A percentile compares a stretch with the other conserved stretches of the same genome.
Conservation (phyloP, 2,797 vertebrate species). For the Rhyacichthys aspro region DNA sequence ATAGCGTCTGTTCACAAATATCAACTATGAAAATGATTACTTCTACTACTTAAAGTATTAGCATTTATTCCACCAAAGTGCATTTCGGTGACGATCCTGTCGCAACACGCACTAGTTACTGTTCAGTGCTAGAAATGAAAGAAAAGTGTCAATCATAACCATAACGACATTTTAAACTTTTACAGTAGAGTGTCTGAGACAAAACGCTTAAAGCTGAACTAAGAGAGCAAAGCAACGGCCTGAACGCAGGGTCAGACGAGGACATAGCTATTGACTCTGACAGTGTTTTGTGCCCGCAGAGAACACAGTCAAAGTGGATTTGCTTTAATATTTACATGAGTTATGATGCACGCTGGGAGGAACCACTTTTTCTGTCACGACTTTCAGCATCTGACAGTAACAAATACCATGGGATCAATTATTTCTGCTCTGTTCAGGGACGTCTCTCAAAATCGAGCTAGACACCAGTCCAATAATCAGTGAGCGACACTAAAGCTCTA, state of each 20-base stretch:
- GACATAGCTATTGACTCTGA: conserved; percentile 15
- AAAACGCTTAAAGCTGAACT: conserved; percentile 4
- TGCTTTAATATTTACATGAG: conserved; percentile 43
- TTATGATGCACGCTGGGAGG: conserved; percentile 11
- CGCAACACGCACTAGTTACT: background rate
- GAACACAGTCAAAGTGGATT: conserved; percentile 42
- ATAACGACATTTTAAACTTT: too few species aligned
- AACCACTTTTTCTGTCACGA: background rate
- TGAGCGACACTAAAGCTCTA: background rate
- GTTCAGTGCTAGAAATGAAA: conserved; percentile 25
- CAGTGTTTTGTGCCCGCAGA: conserved; percentile 18
- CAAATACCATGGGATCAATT: conserved; percentile 21
- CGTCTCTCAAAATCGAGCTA: background rate
- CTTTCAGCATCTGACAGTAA: conserved; percentile 1
- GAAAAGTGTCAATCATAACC: too few species aligned
- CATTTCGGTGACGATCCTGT: background rate
- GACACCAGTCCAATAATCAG: background rate
- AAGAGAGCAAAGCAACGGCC: conserved; percentile 13
- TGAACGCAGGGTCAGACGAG: conserved; percentile 18
- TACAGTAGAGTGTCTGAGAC: conserved; percentile 2
- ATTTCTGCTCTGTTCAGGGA: conserved; percentile 15
- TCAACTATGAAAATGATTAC: too few species aligned
- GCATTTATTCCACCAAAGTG: too few species aligned
- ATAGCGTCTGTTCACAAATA: too few species aligned
- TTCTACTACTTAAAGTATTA: too few species aligned